Evolutionary conservation across 2,797 vertebrate genomes (phyloP).

Genomic region (Ibycter americanus): DNA sequence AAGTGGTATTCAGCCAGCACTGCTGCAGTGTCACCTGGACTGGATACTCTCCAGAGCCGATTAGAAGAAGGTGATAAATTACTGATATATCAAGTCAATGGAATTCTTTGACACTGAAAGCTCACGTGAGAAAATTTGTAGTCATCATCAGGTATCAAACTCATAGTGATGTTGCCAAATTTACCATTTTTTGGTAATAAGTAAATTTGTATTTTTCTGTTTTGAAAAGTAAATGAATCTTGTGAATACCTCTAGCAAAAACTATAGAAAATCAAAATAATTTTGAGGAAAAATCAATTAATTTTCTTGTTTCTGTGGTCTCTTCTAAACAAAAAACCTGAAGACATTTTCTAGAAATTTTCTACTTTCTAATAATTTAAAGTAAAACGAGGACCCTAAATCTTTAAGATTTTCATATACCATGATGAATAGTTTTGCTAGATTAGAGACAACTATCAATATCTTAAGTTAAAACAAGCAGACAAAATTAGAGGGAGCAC

Average conservation of each 20-base stretch:
- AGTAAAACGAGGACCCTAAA: neutral
- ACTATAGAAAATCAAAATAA: neutral
- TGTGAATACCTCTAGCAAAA: neutral
- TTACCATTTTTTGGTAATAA: fast-evolving
- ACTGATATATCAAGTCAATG: neutral
- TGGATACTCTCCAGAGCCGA: fast-evolving
- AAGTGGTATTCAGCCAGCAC: neutral
- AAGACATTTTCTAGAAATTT: neutral
- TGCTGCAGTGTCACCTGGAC: neutral
- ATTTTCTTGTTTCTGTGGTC: neutral
- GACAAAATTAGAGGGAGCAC: neutral
- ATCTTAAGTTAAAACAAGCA: neutral
- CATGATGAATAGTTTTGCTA: neutral
- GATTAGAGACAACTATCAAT: neutral
- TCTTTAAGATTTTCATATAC: neutral
- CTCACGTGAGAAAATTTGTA: neutral
- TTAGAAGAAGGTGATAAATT: neutral
- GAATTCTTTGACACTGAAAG: neutral
- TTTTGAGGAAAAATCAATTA: neutral
- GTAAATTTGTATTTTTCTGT: neutral
- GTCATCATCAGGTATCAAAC: neutral
- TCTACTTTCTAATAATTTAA: neutral
- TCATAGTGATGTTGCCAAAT: neutral
- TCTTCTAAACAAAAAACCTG: neutral
- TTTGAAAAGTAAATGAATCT: neutral